A percentile compares a stretch with the other conserved stretches of the same genome.
Evolutionary conservation across 2,797 vertebrate genomes (phyloP).

Genomic region (Lacerta agilis): DNA sequence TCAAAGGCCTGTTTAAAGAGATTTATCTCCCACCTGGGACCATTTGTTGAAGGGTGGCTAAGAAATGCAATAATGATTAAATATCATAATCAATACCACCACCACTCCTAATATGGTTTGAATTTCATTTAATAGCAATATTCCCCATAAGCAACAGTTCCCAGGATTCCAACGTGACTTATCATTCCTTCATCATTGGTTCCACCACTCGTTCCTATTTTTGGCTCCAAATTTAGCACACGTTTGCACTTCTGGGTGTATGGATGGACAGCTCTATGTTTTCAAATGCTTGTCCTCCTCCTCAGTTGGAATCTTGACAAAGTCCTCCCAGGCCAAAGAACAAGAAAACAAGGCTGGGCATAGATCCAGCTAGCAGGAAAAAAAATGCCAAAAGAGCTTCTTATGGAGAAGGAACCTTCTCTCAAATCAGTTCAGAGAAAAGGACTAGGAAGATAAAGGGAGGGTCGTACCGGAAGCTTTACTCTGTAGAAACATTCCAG

Average conservation of each 20-base stretch:
- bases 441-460: background rate
- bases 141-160: background rate
- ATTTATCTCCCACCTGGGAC: no score
- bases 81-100: no score
- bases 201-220: background rate
- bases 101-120: background rate
- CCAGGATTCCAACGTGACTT: background rate
- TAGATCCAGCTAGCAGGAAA: background rate
- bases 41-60: no score
- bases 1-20: no score
- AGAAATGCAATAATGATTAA: no score
- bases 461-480: background rate
- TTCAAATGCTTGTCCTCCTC: background rate
- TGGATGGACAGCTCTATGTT: background rate
- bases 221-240: background rate
- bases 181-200: background rate
- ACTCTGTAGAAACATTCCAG: background rate
- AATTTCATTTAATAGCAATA: background rate
- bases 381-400: background rate
- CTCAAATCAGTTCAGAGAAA: background rate
- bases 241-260: background rate
- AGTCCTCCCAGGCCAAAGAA: conserved; percentile 10
- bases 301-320: background rate
- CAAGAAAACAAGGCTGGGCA: background rate
- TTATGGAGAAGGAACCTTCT: background rate